Evolutionary conservation across 1,140 invertebrate genomes (phyloP), one percentile per base, ranked within the genome.

Genomic region (Cylas formicarius): DNA sequence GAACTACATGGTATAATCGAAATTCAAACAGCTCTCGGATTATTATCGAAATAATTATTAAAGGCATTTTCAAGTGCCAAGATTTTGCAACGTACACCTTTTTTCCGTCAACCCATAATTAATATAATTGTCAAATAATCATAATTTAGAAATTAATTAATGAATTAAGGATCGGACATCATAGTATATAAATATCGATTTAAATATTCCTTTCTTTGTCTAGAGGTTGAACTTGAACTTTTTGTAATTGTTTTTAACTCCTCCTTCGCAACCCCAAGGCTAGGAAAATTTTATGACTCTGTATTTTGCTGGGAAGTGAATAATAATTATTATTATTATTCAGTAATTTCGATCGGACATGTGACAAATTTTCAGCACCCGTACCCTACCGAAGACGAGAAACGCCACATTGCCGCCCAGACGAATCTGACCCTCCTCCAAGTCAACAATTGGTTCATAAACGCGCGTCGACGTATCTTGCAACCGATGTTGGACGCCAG

Each of bases 391-490:
- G 90, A 93, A 68, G 90, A 93, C 60, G 89, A 93, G 64, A 94
- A 93, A 61, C 75, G 86, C 45, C 81, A 87, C 55, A 86, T 94
- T 38, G 85, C 87, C 8, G 81, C 80, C 13, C 86, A 92, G 64
- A 93, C 90, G 14, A 83, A 90, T 57, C 71, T 94, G 20, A 91
- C 89, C 5, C 65, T 92, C 31, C 69, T 88, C 4, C 80, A 84
- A 68, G 84, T 87, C 16, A 88, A 87, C 65, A 87, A 84, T 61
- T 91, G 90, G 88, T 93, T 94, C 65, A 95, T 96, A 55, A 96
- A 97, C 71, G 92, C 91, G 1, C 71, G 92, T 31, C 74, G 92
- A 51, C 74, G 92, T 37, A 97, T 97, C 53, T 70, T 96, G 10
- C 91, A 91, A 57, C 88, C 88, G 2, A 92, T 91, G 87, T 69